phyloP scores from a whole-genome alignment of 2,113 vertebrate genomes.

The Corydoras sp. region DNA sequence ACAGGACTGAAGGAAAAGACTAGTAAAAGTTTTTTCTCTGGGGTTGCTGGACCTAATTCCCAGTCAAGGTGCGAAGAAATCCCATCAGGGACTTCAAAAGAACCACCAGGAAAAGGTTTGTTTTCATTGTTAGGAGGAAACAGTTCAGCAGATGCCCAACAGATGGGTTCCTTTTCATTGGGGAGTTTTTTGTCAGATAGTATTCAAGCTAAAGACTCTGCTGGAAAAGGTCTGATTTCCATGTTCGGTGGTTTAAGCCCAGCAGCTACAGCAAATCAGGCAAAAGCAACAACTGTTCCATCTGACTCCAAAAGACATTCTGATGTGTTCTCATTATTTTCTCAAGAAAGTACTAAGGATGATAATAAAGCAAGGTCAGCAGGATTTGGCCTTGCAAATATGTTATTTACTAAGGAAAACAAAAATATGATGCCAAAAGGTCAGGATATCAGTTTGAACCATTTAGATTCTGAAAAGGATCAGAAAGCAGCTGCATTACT shows the following conservation, averaged over 20 bases:
- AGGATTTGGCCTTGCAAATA: conserved; percentile 65
- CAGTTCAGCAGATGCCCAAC: conserved; percentile 40
- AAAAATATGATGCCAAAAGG: conserved; percentile 44
- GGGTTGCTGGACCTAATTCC: conserved; percentile 55
- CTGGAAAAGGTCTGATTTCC: conserved; percentile 51
- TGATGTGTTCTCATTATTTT: conserved; percentile 64
- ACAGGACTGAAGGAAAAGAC: conserved; percentile 39
- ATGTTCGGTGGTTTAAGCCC: conserved; percentile 39
- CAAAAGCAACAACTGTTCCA: conserved; percentile 49
- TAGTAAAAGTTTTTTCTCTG: conserved; percentile 65
- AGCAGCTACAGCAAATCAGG: conserved; percentile 44
- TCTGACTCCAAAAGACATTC: conserved; percentile 63
- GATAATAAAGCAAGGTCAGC: conserved; percentile 56
- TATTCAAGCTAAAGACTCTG: conserved; percentile 42
- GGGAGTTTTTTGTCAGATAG: conserved; percentile 45
- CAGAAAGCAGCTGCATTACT: conserved; percentile 20
- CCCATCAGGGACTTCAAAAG: conserved; percentile 34
- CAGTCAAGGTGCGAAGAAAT: conserved; percentile 11
- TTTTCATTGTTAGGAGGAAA: conserved; percentile 51
- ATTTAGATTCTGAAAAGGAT: not conserved
- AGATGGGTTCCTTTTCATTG: conserved; percentile 44
- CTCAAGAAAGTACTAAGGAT: conserved; percentile 40
- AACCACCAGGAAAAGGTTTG: conserved; percentile 34
- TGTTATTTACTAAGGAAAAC: conserved; percentile 66
- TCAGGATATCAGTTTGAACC: not conserved